Base-by-base conservation (phyloP, 2,797 vertebrate species). In the Pseudochromis fuscus region DNA sequence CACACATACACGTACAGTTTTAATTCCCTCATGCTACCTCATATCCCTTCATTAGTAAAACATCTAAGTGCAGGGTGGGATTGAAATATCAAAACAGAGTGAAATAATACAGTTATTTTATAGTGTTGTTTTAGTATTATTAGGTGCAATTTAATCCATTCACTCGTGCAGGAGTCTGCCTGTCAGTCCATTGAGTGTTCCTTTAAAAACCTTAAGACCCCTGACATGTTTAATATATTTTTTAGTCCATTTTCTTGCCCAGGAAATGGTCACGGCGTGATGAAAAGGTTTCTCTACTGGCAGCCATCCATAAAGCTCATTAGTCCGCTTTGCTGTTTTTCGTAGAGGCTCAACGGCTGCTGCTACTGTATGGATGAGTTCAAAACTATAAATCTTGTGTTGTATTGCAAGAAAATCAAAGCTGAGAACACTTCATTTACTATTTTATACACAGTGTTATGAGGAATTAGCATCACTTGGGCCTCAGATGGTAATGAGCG, bases 201-300 rank as follows among this genome's bases (percentile, higher is more conserved):
- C 69, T 72, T 46, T 69, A 63, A 75, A 82, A 55, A n/a, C 52
- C 58, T 48, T 67, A 33, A 76, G 73, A 72, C 35, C 49, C 45
- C 51, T 69, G 81, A 83, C 84, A 81, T 57, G 52, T 88, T 84
- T 65, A 79, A 87, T 85, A 52, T 80, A 67, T 52, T 67, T 68
- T 85, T 66, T n/a, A 66, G 74, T 81, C 74, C 11, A 18, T 79
- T 83, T 88, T 83, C 68, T 67, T 75, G 49, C 45, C 28, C 68
- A 73, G 81, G 75, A 87, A 85, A 75, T 62, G 70, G 79, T 76
- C 80, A 85, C 46, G 57, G 76, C 44, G 51, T 38, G 82, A 83
- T 85, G 80, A 88, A 83, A 87, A 83, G 77, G 56, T 79, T 86
- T 86, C 81, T 77, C 40, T 64, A 23, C 67, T 87, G 89, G 81